These are phyloP conservation scores for Mustelus asterias DNA, from an alignment of 2,113 vertebrate genomes.

Conservation along the genomic window DNA sequence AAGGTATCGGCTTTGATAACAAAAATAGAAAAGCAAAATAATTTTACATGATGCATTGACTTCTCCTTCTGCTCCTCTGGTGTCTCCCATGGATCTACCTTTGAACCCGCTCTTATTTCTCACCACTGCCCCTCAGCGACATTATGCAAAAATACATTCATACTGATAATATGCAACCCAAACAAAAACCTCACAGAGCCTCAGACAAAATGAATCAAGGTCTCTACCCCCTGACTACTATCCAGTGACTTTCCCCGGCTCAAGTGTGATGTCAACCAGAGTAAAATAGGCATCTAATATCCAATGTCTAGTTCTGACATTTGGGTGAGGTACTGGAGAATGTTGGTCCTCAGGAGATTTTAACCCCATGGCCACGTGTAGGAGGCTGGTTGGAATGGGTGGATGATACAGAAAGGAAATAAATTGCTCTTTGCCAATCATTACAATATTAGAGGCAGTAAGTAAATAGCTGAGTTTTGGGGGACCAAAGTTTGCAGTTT, in stretches of 20 bases:
- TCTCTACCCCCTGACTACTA: neutral
- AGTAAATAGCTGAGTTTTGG: neutral
- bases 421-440: neutral
- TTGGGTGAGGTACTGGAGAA: neutral
- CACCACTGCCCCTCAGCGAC: no score
- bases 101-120: no score
- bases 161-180: no score
- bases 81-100: no score
- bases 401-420: neutral
- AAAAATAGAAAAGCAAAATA: no score
- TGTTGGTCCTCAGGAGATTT: neutral
- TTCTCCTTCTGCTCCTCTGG: no score
- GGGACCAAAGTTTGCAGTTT: neutral
- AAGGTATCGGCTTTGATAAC: no score
- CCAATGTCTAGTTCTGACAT: neutral
- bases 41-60: no score
- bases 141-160: no score
- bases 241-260: neutral
- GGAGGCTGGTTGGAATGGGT: neutral
- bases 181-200: neutral
- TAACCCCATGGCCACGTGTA: neutral
- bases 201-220: neutral
- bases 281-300: neutral
- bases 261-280: neutral
- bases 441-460: neutral